Evolutionary conservation across 92 coral and sea anemone genomes (phyloP).

Genomic region (Porites rus): DNA sequence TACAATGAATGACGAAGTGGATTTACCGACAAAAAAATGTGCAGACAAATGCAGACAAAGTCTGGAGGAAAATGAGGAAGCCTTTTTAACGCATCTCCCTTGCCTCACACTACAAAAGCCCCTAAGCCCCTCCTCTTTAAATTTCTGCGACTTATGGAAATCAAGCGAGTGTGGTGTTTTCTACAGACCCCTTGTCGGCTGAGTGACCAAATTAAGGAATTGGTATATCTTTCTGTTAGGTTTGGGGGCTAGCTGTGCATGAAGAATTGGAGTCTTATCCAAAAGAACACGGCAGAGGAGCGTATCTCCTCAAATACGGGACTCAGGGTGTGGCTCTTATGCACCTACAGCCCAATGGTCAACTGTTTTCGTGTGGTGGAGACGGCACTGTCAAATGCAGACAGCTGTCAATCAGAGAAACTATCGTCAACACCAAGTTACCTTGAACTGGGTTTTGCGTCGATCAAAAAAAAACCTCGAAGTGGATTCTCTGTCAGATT

Average conservation of each 20-base stretch:
- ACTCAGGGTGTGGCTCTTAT: conserved; percentile 95
- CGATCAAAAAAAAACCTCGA: neutral
- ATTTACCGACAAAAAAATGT: too few relatives aligned
- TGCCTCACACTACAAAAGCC: too few relatives aligned
- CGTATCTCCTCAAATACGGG: conserved; percentile 91
- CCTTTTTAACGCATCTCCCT: too few relatives aligned
- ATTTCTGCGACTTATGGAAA: too few relatives aligned
- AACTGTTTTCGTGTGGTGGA: conserved; percentile 94
- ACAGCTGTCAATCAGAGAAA: conserved; percentile 85
- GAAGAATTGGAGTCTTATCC: conserved; percentile 89
- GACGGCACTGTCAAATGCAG: conserved; percentile 97
- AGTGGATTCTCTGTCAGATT: neutral
- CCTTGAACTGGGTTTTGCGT: neutral
- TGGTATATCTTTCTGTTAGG: conserved; percentile 39
- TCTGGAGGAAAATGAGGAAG: too few relatives aligned
- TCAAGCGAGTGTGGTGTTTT: too few relatives aligned
- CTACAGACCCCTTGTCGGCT: too few relatives aligned
- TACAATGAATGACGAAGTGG: too few relatives aligned
- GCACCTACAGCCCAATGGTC: conserved; percentile 79
- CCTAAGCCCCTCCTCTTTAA: too few relatives aligned
- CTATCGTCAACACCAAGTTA: conserved; percentile 78
- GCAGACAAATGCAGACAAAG: too few relatives aligned
- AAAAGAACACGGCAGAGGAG: conserved; percentile 91
- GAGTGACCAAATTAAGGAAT: neutral
- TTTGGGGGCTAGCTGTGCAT: conserved; percentile 96